Evolutionary conservation across 2,797 vertebrate genomes (phyloP).

Genomic region (Nothura maculosa): DNA sequence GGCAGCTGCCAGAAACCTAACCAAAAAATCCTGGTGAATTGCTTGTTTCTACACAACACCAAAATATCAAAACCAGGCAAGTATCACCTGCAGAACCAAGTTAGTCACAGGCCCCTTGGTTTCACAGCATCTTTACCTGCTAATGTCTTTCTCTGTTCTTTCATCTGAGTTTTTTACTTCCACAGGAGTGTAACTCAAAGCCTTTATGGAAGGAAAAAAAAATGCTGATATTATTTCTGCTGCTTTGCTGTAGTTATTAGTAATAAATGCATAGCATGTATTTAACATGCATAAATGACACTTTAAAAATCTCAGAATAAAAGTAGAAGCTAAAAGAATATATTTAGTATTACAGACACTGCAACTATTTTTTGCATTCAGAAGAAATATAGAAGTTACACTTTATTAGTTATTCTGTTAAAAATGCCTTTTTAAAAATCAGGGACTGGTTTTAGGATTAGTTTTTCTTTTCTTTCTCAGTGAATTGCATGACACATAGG

Average conservation of each 20-base stretch:
- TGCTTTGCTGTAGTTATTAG: not conserved
- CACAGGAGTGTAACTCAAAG: conserved; percentile 92
- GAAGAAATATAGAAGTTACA: not conserved
- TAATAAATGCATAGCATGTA: not conserved
- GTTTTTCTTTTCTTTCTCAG: not conserved
- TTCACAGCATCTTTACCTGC: conserved; percentile 84
- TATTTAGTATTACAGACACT: not conserved
- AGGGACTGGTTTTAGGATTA: not conserved
- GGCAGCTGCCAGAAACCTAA: conserved; percentile 94
- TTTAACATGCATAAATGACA: not conserved
- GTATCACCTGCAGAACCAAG: not conserved
- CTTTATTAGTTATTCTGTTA: not conserved
- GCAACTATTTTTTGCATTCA: not conserved
- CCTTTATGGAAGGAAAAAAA: conserved; percentile 79
- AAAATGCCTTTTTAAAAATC: not conserved
- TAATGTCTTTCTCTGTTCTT: conserved; percentile 89
- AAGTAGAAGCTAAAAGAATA: not conserved
- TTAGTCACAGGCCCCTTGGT: not conserved
- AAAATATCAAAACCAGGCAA: not conserved
- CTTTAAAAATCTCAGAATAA: not conserved
- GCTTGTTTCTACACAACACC: not conserved
- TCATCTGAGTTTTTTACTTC: conserved; percentile 90
- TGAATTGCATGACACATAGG: not conserved
- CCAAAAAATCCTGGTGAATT: not conserved
- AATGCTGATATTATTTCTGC: not conserved